Evolutionary conservation across 2,888 invertebrate species (phyloP), one percentile per base, ranked within the genome.

Genomic region (Germaria angustata): DNA sequence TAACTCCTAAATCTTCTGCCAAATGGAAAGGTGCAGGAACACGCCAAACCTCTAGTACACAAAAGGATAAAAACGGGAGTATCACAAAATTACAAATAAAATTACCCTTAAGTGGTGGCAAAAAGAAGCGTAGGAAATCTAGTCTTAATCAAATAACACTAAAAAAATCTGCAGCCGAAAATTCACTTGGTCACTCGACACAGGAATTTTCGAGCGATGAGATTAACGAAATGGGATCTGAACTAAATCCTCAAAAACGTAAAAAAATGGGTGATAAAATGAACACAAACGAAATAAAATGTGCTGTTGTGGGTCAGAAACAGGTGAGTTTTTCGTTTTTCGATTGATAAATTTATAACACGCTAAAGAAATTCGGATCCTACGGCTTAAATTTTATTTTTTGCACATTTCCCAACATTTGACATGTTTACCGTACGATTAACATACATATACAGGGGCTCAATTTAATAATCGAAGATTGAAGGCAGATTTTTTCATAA

Each of bases 51-150:
- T 51, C 68, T 32, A 73, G 61, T 72, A 73, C 24, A 15, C 63
- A 57, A 32, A 73, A 59, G 32, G 76, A 51, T 7, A 76, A 84
- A 76, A 39, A 73, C 53, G 49, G 69, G 46, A 84, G 76, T 65
- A 68, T 80, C 9, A 59, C 79, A 11, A 86, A 86, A 81, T 80
- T 90, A 24, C 87, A 87, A 85, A 90, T 89, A n/a, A 90, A 90
- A 72, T 73, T 89, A 59, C 90, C 90, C 5, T 24, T 88, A 39
- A 85, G 82, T 65, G 75, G 79, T 34, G 85, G 85, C 46, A 90
- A 87, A 72, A 87, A 87, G 5, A 80, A 88, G 66, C 87, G 87
- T 0, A 85, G 87, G 20, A 89, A 90, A 71, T 85, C 86, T 0
- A 84, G 69, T 57, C 39, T 73, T 5, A 51, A 68, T 6, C 13